Conservation (phyloP, 2,797 vertebrate species). For the Urocyon cinereoargenteus region DNA sequence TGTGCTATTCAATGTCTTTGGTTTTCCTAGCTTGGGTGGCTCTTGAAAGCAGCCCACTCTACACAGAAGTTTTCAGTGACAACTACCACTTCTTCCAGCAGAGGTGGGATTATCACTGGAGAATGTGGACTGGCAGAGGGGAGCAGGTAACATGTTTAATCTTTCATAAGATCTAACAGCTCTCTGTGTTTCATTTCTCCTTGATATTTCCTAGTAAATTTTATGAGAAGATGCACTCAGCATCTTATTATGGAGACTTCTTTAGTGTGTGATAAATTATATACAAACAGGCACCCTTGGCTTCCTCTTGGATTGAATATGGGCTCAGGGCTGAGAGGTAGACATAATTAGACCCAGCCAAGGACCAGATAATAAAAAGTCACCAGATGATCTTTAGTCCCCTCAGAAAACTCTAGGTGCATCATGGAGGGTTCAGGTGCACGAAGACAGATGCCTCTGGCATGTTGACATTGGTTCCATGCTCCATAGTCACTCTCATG, state of each 20-base stretch:
- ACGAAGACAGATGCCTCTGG: fast-evolving
- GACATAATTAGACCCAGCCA: not conserved
- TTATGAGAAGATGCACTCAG: not conserved
- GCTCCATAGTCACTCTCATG: fast-evolving
- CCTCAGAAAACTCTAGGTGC: not conserved
- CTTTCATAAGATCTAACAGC: not conserved
- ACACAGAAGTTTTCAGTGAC: not conserved
- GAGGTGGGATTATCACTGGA: not conserved
- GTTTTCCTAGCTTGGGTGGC: not conserved
- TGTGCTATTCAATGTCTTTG: not conserved
- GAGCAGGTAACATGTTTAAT: not conserved
- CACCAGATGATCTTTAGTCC: too few relatives aligned
- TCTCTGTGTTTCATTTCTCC: not conserved
- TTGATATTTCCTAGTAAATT: not conserved
- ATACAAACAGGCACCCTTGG: fast-evolving
- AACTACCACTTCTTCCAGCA: not conserved
- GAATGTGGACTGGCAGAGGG: fast-evolving
- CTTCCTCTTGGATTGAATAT: not conserved
- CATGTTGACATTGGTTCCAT: fast-evolving
- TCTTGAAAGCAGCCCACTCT: not conserved
- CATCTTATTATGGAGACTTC: not conserved
- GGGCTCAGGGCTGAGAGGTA: not conserved
- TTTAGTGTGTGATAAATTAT: not conserved
- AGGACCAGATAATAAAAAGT: not conserved
- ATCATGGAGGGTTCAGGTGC: fast-evolving